These are phyloP conservation scores for Catalaphyllia jardinei DNA, from an alignment of 64 coral and sea anemone genomes.

Conservation along the genomic window DNA sequence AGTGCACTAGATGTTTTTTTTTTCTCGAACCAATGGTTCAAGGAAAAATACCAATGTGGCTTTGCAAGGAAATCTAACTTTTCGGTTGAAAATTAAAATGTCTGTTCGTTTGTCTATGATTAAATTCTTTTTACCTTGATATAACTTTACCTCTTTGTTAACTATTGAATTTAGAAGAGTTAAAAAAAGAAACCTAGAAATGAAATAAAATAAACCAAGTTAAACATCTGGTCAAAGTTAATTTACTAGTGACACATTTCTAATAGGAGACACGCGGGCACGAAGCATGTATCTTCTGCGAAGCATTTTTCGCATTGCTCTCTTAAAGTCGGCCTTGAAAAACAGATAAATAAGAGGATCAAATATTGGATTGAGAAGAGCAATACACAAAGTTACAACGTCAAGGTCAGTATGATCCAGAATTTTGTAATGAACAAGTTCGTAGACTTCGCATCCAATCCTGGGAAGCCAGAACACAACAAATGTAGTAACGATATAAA, in stretches of 20 bases:
- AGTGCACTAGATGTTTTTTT: background rate
- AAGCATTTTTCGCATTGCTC: slow-evolving; percentile 14
- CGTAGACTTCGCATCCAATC: slow-evolving; percentile 4
- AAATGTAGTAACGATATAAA: slow-evolving; percentile 1
- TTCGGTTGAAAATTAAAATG: too few species aligned
- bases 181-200: too few species aligned
- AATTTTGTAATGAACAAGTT: background rate
- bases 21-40: too few species aligned
- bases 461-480: slow-evolving; percentile 1
- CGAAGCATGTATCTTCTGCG: background rate
- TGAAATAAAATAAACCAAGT: background rate
- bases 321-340: slow-evolving; percentile 13
- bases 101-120: too few species aligned
- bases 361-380: background rate
- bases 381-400: slow-evolving; percentile 4
- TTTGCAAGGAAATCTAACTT: too few species aligned
- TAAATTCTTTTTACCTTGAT: too few species aligned
- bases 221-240: background rate
- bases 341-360: slow-evolving; percentile 7
- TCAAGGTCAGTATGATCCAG: background rate
- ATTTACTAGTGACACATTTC: background rate
- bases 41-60: too few species aligned
- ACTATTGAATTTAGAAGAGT: too few species aligned
- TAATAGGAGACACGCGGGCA: background rate
- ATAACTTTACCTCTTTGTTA: too few species aligned